phyloP scores from a whole-genome alignment of 1,140 invertebrate genomes.

The Drosophila tsacasi region DNA sequence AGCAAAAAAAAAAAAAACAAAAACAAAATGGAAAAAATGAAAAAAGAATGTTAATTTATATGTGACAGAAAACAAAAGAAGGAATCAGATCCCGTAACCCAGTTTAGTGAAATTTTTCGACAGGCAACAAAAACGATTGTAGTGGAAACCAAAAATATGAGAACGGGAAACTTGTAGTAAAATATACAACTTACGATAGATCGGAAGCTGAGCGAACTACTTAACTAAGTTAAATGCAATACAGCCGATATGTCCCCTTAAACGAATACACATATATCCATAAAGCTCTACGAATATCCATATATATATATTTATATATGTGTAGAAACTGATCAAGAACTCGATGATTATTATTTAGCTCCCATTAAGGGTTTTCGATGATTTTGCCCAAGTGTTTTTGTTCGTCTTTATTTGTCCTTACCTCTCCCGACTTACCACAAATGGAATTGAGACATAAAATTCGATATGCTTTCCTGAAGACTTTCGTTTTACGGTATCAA shows the following conservation, averaged over 20 bases:
- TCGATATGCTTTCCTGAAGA: slow-evolving; percentile 11
- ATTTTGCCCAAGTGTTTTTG: slow-evolving; percentile 46
- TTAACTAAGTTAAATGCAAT: slow-evolving; percentile 49
- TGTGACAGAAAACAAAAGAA: slow-evolving; percentile 1
- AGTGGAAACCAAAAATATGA: slow-evolving; percentile 53
- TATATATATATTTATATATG: slow-evolving; percentile 43
- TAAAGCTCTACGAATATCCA: slow-evolving; percentile 31
- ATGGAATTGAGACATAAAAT: slow-evolving; percentile 78
- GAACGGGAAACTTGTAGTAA: slow-evolving; percentile 73
- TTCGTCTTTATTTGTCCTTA: slow-evolving; percentile 5
- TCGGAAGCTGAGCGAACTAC: slow-evolving; percentile 67
- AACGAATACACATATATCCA: slow-evolving; percentile 51
- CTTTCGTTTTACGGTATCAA: slow-evolving; percentile 23
- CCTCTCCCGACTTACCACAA: slow-evolving; percentile 33
- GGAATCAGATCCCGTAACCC: slow-evolving; percentile 65
- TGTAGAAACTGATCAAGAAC: slow-evolving; percentile 45
- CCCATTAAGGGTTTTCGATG: slow-evolving; percentile 20
- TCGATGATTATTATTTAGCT: slow-evolving; percentile 42
- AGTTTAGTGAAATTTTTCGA: slow-evolving; percentile 83
- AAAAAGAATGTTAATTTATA: slow-evolving; percentile 61
- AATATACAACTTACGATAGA: slow-evolving; percentile 77
- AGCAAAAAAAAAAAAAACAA: slow-evolving; percentile 40
- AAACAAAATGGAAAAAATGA: slow-evolving; percentile 48
- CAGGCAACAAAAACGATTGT: slow-evolving; percentile 58
- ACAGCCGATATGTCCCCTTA: slow-evolving; percentile 57